A percentile compares a stretch with the other conserved stretches of the same genome.
Evolutionary conservation across 2,113 vertebrate genomes (phyloP).

Genomic region (Vulpes lagopus): DNA sequence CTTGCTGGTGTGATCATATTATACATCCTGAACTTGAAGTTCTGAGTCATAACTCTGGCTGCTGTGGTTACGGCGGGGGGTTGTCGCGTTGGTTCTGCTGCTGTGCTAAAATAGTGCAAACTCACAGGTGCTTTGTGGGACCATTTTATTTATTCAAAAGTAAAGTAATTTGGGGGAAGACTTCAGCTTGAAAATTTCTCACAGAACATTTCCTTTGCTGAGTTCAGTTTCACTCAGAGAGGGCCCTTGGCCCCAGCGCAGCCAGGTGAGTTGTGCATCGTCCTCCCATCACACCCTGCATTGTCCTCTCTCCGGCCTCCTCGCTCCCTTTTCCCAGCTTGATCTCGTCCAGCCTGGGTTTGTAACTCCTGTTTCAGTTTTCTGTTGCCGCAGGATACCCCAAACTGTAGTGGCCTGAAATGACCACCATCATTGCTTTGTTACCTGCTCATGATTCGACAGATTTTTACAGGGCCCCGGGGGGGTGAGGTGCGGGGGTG

Average conservation of each 20-base stretch:
- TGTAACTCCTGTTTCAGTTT: not conserved
- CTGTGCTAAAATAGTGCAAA: not conserved
- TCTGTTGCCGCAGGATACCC: not conserved
- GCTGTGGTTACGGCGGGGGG: not conserved
- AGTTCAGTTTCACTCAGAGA: not conserved
- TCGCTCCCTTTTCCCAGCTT: not conserved
- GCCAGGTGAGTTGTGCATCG: not conserved
- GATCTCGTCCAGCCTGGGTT: too few species aligned
- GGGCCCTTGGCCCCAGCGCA: too few species aligned
- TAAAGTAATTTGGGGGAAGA: constrained; percentile 4
- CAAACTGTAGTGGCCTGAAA: not conserved
- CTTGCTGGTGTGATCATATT: not conserved
- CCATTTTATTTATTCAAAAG: not conserved
- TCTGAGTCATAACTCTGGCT: not conserved
- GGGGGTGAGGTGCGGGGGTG: not conserved
- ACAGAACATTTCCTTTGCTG: not conserved
- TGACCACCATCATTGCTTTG: not conserved
- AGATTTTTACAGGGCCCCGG: constrained; percentile 59
- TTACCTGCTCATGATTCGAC: not conserved
- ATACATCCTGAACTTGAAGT: not conserved
- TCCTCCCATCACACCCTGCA: not conserved
- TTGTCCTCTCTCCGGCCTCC: not conserved
- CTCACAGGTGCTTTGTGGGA: not conserved
- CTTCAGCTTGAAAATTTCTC: not conserved
- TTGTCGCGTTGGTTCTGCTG: not conserved